These are phyloP conservation scores for Melospiza georgiana DNA, from an alignment of 2,113 vertebrate species.

Conservation along the genomic window DNA sequence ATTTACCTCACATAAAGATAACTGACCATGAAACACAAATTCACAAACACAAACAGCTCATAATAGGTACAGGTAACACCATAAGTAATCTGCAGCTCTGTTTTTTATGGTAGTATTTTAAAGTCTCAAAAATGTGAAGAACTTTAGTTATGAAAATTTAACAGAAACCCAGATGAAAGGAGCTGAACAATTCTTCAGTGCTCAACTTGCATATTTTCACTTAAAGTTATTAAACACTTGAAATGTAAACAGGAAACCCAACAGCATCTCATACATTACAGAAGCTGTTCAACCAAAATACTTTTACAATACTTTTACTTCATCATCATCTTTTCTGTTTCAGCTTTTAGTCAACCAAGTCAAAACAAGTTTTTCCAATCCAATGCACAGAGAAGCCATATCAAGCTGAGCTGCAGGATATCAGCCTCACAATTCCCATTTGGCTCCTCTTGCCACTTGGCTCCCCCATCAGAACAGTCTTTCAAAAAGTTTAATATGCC, in stretches of 20 bases:
- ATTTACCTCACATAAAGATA: not conserved
- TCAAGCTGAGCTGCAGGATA: not conserved
- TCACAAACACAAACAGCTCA: not conserved
- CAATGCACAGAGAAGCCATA: not conserved
- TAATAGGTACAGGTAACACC: not conserved
- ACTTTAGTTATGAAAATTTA: not conserved
- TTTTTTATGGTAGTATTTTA: not conserved
- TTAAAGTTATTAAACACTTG: not conserved
- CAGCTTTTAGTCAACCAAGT: not conserved
- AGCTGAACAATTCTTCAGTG: not conserved
- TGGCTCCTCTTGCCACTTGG: slow-evolving; percentile 9
- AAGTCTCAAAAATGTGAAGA: not conserved
- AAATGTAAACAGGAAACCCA: slow-evolving; percentile 49
- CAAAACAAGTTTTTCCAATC: not conserved
- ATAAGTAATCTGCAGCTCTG: not conserved
- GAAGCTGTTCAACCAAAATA: not conserved
- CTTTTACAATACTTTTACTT: not conserved
- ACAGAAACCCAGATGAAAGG: not conserved
- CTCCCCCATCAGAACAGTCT: not conserved
- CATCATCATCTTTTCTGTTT: not conserved
- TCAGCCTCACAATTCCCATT: not conserved
- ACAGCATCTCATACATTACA: not conserved
- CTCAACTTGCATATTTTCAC: not conserved
- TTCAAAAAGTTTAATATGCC: not conserved
- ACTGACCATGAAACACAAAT: not conserved